Percentiles rank a stretch among this genome's conserved stretches.
These are phyloP conservation scores for Eumacrocentrus americanus DNA, from an alignment of 2,888 invertebrate genomes.

Conservation along the genomic window DNA sequence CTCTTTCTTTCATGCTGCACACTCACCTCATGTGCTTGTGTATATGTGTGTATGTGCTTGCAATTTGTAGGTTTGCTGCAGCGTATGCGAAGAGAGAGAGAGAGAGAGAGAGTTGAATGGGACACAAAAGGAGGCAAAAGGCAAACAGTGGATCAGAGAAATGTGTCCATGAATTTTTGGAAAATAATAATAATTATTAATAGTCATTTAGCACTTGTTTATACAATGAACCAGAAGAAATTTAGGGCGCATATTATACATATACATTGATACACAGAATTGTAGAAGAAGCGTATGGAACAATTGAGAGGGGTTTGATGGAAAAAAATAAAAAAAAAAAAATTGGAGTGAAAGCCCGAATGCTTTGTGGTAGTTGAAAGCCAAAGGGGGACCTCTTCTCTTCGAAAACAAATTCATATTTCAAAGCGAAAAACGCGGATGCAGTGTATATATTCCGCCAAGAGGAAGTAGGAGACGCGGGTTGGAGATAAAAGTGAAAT, in stretches of 20 bases:
- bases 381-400: slow-evolving; percentile 13
- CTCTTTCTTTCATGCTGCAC: too few species aligned
- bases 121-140: not conserved
- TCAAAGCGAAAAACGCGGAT: slow-evolving; percentile 39
- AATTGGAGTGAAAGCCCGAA: slow-evolving; percentile 37
- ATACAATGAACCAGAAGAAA: too few species aligned
- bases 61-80: slow-evolving; percentile 14
- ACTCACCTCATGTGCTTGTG: not conserved
- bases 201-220: slow-evolving; percentile 1
- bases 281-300: too few species aligned
- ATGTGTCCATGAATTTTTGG: not conserved
- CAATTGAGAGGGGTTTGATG: too few species aligned
- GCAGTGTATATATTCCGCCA: slow-evolving; percentile 1
- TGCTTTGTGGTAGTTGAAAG: slow-evolving; percentile 25
- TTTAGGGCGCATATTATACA: too few species aligned
- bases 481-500: slow-evolving; percentile 52
- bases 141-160: slow-evolving; percentile 8
- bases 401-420: slow-evolving; percentile 54
- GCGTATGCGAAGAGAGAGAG: not conserved
- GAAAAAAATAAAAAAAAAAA: slow-evolving; percentile 28
- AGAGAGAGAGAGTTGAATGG: too few species aligned
- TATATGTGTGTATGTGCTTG: slow-evolving; percentile 6
- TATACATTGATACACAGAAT: too few species aligned
- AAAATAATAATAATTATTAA: not conserved
- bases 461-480: slow-evolving; percentile 36